A percentile compares a stretch with the other conserved stretches of the same genome.
These are phyloP conservation scores for Leucania comma DNA, from an alignment of 2,888 invertebrate genomes.

Conservation along the genomic window DNA sequence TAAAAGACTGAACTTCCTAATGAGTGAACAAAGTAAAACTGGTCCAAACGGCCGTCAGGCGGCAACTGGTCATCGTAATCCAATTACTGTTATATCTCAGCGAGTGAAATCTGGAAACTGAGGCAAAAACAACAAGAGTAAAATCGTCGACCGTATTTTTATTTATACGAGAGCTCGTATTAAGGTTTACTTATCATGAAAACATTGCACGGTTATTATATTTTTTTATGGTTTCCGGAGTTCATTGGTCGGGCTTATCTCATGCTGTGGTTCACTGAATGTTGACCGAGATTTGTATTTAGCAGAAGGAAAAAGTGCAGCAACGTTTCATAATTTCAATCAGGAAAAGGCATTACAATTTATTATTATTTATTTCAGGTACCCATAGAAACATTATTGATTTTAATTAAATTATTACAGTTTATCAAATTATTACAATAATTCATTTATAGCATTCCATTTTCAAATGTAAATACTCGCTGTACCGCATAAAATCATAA, in stretches of 20 bases:
- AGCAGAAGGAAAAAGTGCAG: neutral
- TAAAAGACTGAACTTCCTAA: slow-evolving; percentile 32
- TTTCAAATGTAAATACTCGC: neutral
- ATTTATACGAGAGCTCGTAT: slow-evolving; percentile 10
- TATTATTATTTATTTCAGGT: neutral
- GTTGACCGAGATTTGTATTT: neutral
- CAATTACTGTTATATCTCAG: slow-evolving; percentile 39
- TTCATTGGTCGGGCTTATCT: slow-evolving; percentile 21
- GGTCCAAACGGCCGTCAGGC: slow-evolving; percentile 20
- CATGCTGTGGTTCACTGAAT: neutral
- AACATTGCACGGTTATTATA: slow-evolving; percentile 6
- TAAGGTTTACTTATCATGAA: slow-evolving; percentile 3
- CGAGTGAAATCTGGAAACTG: slow-evolving; percentile 24
- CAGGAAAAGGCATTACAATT: neutral
- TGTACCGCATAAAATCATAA: neutral
- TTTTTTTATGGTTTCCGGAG: slow-evolving; percentile 22
- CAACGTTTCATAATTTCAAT: neutral
- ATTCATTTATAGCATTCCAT: no score
- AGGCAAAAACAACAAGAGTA: slow-evolving; percentile 20
- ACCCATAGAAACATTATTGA: no score
- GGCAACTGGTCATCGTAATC: slow-evolving; percentile 42
- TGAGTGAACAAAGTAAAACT: slow-evolving; percentile 43
- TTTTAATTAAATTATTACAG: no score
- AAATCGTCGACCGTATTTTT: slow-evolving; percentile 20
- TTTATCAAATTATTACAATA: no score